Percentiles rank a stretch among this genome's conserved stretches.
These are phyloP conservation scores for Porites evermanni DNA, from an alignment of 92 coral and sea anemone species.

Conservation along the genomic window DNA sequence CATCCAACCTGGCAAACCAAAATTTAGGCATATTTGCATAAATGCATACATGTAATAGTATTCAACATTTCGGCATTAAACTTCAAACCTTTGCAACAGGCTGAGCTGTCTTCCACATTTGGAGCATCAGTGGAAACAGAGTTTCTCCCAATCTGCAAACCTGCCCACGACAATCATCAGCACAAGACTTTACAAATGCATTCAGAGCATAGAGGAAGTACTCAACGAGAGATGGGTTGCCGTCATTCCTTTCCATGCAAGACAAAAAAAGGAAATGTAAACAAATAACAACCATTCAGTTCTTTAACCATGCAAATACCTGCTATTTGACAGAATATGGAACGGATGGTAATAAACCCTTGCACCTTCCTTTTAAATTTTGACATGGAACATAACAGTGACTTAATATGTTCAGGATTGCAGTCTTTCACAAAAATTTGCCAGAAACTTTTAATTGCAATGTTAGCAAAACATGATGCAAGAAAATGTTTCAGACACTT, in stretches of 20 bases:
- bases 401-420: too few relatives aligned
- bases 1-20: too few relatives aligned
- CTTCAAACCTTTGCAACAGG: constrained; percentile 10
- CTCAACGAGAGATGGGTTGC: constrained; percentile 42
- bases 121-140: constrained; percentile 75
- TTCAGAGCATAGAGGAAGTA: constrained; percentile 77
- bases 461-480: too few relatives aligned
- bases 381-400: too few relatives aligned
- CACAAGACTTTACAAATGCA: constrained; percentile 76
- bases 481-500: too few relatives aligned
- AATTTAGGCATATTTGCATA: too few relatives aligned
- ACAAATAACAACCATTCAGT: neutral
- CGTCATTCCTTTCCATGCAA: constrained; percentile 4
- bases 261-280: neutral
- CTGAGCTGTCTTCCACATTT: constrained; percentile 75
- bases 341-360: neutral
- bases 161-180: constrained; percentile 93
- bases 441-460: too few relatives aligned
- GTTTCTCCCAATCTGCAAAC: constrained; percentile 90
- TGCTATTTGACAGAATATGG: neutral
- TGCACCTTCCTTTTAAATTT: too few relatives aligned
- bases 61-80: neutral
- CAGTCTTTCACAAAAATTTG: too few relatives aligned
- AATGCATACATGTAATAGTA: neutral
- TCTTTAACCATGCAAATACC: neutral